Evolutionary conservation across 2,888 invertebrate species (phyloP).

Genomic region (Xylophagus ater): DNA sequence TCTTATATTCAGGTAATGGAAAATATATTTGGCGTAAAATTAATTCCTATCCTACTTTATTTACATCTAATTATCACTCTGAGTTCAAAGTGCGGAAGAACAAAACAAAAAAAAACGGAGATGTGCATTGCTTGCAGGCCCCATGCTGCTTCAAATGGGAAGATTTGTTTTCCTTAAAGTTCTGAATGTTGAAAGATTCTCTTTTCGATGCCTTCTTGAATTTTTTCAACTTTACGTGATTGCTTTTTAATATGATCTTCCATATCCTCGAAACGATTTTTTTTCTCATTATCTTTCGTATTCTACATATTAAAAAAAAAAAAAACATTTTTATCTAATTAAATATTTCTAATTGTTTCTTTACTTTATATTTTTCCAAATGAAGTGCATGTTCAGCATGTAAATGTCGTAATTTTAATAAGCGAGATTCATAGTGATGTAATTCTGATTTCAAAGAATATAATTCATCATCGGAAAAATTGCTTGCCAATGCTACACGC

Average conservation of each 20-base stretch:
- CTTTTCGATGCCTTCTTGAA: conserved; percentile 67
- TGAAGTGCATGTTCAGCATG: conserved; percentile 70
- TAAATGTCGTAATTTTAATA: conserved; percentile 70
- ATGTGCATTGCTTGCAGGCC: too few species aligned
- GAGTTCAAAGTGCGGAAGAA: too few species aligned
- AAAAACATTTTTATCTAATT: conserved; percentile 3
- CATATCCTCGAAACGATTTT: conserved; percentile 51
- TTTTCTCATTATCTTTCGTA: conserved; percentile 50
- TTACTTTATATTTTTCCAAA: conserved; percentile 53
- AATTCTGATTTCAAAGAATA: conserved; percentile 78
- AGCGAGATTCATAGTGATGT: conserved; percentile 63
- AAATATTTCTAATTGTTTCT: conserved; percentile 16
- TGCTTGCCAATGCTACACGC: conserved; percentile 66
- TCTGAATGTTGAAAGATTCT: conserved; percentile 70
- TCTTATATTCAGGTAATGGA: too few species aligned
- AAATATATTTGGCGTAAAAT: too few species aligned
- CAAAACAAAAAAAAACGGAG: too few species aligned
- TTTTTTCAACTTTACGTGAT: conserved; percentile 70
- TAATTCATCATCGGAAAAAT: conserved; percentile 72
- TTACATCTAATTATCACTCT: too few species aligned
- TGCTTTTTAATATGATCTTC: conserved; percentile 75
- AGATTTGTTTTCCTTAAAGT: too few species aligned
- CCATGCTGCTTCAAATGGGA: too few species aligned
- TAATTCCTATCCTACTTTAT: too few species aligned
- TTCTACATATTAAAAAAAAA: conserved; percentile 30